phyloP scores from a whole-genome alignment of 2,797 vertebrate species.

The Morus bassanus region DNA sequence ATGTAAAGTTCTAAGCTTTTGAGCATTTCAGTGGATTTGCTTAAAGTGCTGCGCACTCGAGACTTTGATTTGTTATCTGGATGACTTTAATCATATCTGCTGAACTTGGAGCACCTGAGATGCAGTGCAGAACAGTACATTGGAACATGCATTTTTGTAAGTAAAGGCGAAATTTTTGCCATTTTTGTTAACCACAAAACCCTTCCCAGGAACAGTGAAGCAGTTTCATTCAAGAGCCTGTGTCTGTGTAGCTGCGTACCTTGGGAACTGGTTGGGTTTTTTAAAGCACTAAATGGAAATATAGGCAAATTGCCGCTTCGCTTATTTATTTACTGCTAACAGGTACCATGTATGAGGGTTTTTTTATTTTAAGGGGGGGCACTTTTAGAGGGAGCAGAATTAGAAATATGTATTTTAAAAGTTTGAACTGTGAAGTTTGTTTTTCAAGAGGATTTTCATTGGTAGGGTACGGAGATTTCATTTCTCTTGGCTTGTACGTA shows the following conservation, averaged over 20 bases:
- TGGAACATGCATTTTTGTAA: accelerated
- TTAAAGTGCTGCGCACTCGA: background rate
- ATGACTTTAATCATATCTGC: background rate
- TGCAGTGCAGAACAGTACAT: background rate
- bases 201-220: background rate
- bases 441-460: background rate
- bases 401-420: background rate
- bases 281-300: background rate
- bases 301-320: background rate
- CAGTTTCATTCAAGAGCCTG: background rate
- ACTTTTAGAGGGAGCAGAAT: background rate
- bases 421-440: no score
- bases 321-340: background rate
- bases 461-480: no score
- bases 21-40: background rate
- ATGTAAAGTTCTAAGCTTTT: background rate
- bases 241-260: accelerated
- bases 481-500: background rate
- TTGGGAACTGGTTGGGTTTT: background rate
- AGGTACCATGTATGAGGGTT: background rate
- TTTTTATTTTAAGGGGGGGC: background rate
- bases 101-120: accelerated
- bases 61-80: accelerated
- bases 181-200: accelerated
- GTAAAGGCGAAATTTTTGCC: background rate